A percentile compares a stretch with the other conserved stretches of the same genome.
phyloP scores from a whole-genome alignment of 1,140 invertebrate genomes.

The Aphaenogaster rudis region DNA sequence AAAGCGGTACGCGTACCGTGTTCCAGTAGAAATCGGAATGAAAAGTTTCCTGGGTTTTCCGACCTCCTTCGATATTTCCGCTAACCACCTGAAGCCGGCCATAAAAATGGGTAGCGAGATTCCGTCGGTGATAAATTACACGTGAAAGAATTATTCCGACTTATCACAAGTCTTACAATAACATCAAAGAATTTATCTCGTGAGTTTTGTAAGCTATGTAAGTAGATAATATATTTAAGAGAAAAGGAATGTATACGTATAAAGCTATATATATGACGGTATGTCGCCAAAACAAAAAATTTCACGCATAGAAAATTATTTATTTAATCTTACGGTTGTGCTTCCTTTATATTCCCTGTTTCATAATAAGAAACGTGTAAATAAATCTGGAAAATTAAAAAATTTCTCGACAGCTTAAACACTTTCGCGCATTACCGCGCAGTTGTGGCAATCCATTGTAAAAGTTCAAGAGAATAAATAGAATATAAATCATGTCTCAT shows the following conservation, averaged over 20 bases:
- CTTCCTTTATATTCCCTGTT: neutral
- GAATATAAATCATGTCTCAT: conserved; percentile 56
- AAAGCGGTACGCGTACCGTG: conserved; percentile 48
- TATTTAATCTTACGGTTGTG: neutral
- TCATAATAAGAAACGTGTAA: neutral
- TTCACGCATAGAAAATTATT: neutral
- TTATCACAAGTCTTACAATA: conserved; percentile 45
- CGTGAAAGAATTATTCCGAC: conserved; percentile 46
- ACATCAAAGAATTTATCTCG: conserved; percentile 28
- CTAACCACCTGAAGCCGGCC: conserved; percentile 52
- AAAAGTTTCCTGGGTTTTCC: conserved; percentile 56
- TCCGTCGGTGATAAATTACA: conserved; percentile 57
- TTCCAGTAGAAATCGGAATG: conserved; percentile 59
- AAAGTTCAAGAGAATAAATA: conserved; percentile 61
- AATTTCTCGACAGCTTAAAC: conserved; percentile 20
- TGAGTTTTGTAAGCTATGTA: neutral
- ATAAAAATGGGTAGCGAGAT: conserved; percentile 54
- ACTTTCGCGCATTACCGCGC: conserved; percentile 23
- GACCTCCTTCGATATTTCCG: conserved; percentile 62
- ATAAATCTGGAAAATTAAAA: conserved; percentile 32
- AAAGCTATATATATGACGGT: neutral
- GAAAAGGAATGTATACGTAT: neutral
- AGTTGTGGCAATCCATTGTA: conserved; percentile 35
- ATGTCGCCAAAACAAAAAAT: neutral
- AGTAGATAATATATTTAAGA: neutral